Conservation (phyloP, 2,888 invertebrate genomes). For the Diploptera punctata region DNA sequence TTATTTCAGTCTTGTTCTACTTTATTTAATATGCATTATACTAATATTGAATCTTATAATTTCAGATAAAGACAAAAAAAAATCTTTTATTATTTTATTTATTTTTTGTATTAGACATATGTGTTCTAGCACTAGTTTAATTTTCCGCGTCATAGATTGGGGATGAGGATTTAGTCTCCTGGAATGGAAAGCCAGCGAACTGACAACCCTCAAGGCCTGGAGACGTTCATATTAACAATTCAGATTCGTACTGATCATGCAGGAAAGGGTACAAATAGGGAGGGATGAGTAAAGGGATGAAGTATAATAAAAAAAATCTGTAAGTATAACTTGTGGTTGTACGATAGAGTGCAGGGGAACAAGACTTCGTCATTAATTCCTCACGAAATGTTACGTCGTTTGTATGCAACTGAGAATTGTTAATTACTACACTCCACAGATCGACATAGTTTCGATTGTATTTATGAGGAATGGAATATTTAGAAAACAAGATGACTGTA, state of each 20-base stretch:
- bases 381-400: background rate
- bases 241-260: slow-evolving; percentile 37
- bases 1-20: too few relatives aligned
- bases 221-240: slow-evolving; percentile 34
- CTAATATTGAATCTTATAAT: too few relatives aligned
- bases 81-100: too few relatives aligned
- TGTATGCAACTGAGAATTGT: background rate
- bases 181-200: slow-evolving; percentile 20
- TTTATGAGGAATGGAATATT: too few relatives aligned
- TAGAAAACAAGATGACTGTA: too few relatives aligned
- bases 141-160: too few relatives aligned
- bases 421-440: background rate
- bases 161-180: background rate
- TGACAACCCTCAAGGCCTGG: slow-evolving; percentile 19
- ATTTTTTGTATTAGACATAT: too few relatives aligned
- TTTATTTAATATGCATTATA: too few relatives aligned
- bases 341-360: too few relatives aligned
- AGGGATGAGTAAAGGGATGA: background rate
- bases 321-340: background rate
- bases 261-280: slow-evolving; percentile 18
- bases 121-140: too few relatives aligned
- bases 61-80: too few relatives aligned
- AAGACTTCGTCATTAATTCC: background rate
- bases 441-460: too few relatives aligned
- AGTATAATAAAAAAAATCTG: background rate